Conservation (phyloP, 2,113 vertebrate species). For the Chaetura pelagica region DNA sequence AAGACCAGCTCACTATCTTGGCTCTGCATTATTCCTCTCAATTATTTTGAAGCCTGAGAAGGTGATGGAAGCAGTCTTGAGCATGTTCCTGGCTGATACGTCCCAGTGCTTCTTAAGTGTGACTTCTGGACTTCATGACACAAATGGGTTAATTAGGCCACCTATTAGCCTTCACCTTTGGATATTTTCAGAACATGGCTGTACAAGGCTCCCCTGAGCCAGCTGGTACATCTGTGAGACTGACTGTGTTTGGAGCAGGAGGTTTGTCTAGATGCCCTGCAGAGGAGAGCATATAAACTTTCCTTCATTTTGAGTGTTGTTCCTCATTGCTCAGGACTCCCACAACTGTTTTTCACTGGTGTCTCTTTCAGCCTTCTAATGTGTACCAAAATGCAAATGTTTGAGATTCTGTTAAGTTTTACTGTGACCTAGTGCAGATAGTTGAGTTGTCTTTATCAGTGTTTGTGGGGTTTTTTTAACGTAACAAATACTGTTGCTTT, state of each 20-base stretch:
- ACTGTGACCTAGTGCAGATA: not conserved
- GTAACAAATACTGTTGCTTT: not conserved
- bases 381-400: not conserved
- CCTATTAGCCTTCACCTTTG: not conserved
- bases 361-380: not conserved
- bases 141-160: not conserved
- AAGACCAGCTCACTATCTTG: not conserved
- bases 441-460: not conserved
- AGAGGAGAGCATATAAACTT: not conserved
- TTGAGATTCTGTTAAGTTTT: not conserved
- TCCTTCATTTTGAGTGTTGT: not conserved
- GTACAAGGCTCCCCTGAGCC: not conserved
- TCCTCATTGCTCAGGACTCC: not conserved
- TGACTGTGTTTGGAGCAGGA: not conserved
- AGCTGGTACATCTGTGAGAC: not conserved
- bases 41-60: not conserved
- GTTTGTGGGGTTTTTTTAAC: not conserved
- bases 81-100: not conserved
- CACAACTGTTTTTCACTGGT: not conserved
- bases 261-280: not conserved
- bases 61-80: not conserved
- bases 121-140: not conserved
- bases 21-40: not conserved
- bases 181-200: not conserved
- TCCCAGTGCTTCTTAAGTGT: not conserved